Evolutionary conservation across 2,113 vertebrate species (phyloP).

Genomic region (Carassius gibelio): DNA sequence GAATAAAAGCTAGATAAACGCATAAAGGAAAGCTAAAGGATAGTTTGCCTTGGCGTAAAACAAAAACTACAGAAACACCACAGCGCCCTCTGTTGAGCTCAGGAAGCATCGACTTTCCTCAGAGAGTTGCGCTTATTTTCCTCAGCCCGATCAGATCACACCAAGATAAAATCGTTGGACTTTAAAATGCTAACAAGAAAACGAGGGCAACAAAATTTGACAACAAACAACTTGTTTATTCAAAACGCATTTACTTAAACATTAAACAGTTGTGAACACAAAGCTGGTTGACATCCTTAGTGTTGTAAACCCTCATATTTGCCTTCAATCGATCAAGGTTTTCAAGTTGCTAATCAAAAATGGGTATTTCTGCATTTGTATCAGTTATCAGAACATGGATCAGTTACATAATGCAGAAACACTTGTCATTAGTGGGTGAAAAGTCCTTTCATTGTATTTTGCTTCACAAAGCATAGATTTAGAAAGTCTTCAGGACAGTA

Average conservation of each 20-base stretch:
- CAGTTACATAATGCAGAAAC: background rate
- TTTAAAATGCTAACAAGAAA: background rate
- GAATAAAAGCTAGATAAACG: background rate
- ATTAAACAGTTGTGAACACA: constrained; percentile 66
- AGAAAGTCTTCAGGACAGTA: constrained; percentile 5
- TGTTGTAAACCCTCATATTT: constrained; percentile 1
- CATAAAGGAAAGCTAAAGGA: background rate
- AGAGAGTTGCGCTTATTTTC: background rate
- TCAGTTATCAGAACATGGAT: background rate
- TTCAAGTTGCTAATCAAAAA: background rate
- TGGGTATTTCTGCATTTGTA: background rate
- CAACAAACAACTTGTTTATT: constrained; percentile 73
- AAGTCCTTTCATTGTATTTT: constrained; percentile 22
- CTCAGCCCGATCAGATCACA: background rate
- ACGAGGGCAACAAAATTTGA: background rate
- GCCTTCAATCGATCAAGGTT: background rate
- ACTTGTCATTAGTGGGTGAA: background rate
- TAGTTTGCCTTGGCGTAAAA: background rate
- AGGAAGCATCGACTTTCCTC: background rate
- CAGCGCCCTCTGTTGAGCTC: constrained; percentile 6
- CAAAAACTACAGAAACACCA: background rate
- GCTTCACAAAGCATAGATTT: background rate
- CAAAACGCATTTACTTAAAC: constrained; percentile 69
- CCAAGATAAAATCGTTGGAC: background rate
- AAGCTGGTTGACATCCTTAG: constrained; percentile 30